Evolutionary conservation across 2,113 vertebrate genomes (phyloP).

Genomic region (Neoarius graeffei): DNA sequence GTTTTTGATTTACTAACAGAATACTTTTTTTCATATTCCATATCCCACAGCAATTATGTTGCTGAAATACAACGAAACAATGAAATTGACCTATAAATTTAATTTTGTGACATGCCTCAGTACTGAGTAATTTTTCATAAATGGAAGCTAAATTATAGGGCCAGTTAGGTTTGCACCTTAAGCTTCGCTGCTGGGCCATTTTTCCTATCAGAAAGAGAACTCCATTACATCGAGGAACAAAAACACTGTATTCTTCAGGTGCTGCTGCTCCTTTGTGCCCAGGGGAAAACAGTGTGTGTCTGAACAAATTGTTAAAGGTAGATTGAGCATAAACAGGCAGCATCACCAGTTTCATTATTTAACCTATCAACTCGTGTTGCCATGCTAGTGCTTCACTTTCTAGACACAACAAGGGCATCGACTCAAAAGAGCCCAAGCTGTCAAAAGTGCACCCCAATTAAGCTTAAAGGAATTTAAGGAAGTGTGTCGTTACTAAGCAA

Average conservation of each 20-base stretch:
- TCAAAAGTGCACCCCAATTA: constrained; percentile 38
- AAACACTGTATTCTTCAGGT: constrained; percentile 30
- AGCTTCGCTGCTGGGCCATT: constrained; percentile 15
- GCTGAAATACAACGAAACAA: constrained; percentile 31
- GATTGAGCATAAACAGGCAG: constrained; percentile 40
- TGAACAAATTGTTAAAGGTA: constrained; percentile 38
- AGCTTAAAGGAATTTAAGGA: constrained; percentile 40
- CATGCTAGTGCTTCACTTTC: constrained; percentile 3
- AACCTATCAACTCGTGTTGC: constrained; percentile 21
- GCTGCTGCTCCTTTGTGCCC: constrained; percentile 36
- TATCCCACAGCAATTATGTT: constrained; percentile 23
- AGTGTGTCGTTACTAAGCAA: constrained; percentile 66
- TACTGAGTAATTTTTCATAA: constrained; percentile 28
- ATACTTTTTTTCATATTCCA: not conserved
- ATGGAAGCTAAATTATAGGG: constrained; percentile 37
- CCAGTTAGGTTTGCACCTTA: constrained; percentile 23
- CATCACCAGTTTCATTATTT: constrained; percentile 45
- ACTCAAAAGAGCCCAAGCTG: constrained; percentile 13
- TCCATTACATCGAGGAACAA: constrained; percentile 28
- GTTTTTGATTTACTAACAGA: constrained; percentile 22
- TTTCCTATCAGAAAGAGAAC: constrained; percentile 12
- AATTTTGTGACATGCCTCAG: constrained; percentile 23
- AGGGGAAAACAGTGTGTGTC: constrained; percentile 40
- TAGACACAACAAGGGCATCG: not conserved
- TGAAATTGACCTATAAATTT: constrained; percentile 21